Base-by-base conservation (phyloP, 2,888 invertebrate species). In the Calameuta idolon region DNA sequence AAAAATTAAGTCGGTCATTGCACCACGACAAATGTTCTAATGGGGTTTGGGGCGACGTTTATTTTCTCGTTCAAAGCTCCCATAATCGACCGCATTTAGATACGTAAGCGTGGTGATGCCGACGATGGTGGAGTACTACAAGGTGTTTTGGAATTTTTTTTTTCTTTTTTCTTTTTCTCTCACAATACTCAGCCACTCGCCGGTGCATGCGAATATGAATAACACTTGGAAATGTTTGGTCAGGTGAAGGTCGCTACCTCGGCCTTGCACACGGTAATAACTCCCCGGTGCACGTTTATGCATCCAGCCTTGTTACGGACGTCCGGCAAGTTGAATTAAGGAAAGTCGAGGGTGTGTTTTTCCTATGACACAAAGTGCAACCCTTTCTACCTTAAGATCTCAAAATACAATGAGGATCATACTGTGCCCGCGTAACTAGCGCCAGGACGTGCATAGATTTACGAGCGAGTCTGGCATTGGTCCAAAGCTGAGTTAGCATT, bases 401-500 rank as follows among this genome's bases (percentile, higher is more conserved):
- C 12, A 11, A 30, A 33, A 34, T 30, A 74, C 74, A 35, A 35
- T 15, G n/a, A 71, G n/a, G 30, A 74, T 74, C 74, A 74, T 35
- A 73, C 76, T 33, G 77, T 81, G 80, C 82, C 83, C 81, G 85
- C 81, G 82, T 83, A 88, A 87, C 84, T 87, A 85, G 84, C 83
- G 78, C 80, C 81, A 80, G 80, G 83, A 89, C 88, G 88, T 88
- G 87, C 85, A 77, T 83, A 85, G 88, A 89, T 88, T 89, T 89
- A 89, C 86, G 88, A 89, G 85, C 80, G 78, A 82, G 82, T 81
- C 85, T 89, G 89, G 89, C 89, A 85, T 81, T 79, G 83, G 83
- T 87, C 89, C 89, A 89, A 83, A 76, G 71, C 81, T 78, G 83
- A 87, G 87, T 87, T 86, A 85, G 85, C 87, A 87, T 88, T 89